Percentiles rank a stretch among this genome's conserved stretches.
These are phyloP conservation scores for Puffinus mauretanicus DNA, from an alignment of 2,113 vertebrate genomes.

Conservation along the genomic window DNA sequence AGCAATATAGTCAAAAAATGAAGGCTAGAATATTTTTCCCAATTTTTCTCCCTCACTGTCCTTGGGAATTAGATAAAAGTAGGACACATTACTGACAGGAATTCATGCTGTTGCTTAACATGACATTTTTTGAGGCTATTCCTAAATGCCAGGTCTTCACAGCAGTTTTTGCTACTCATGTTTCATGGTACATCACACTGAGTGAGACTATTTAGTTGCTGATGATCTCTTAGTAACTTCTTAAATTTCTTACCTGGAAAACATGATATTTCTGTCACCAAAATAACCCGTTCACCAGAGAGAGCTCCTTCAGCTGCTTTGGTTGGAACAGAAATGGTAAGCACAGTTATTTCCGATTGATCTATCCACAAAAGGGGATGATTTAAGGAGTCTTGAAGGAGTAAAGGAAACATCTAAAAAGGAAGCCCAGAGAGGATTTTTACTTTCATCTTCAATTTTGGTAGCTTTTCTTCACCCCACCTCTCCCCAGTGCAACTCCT, in stretches of 20 bases:
- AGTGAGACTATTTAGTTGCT: not conserved
- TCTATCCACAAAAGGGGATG: not conserved
- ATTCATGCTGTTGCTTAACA: not conserved
- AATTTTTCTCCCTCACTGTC: not conserved
- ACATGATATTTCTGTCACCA: not conserved
- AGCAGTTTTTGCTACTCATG: not conserved
- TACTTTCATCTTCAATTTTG: conserved; percentile 46
- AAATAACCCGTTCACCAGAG: conserved; percentile 1
- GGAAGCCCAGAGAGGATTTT: conserved; percentile 18
- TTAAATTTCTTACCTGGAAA: not conserved
- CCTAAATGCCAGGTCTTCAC: not conserved
- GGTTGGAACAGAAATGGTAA: not conserved
- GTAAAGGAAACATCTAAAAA: conserved; percentile 9
- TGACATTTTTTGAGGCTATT: not conserved
- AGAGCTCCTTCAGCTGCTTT: not conserved
- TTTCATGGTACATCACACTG: not conserved
- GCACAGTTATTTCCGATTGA: not conserved
- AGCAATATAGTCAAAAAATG: not conserved
- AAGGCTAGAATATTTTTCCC: not conserved
- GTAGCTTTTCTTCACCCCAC: conserved; percentile 29
- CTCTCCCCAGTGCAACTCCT: not conserved
- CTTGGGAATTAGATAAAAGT: not conserved
- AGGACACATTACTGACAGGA: not conserved
- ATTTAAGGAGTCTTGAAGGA: conserved; percentile 40
- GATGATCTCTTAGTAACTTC: not conserved